These are phyloP conservation scores for Pogonocherus hispidulus DNA, from an alignment of 2,888 invertebrate species.

Conservation along the genomic window DNA sequence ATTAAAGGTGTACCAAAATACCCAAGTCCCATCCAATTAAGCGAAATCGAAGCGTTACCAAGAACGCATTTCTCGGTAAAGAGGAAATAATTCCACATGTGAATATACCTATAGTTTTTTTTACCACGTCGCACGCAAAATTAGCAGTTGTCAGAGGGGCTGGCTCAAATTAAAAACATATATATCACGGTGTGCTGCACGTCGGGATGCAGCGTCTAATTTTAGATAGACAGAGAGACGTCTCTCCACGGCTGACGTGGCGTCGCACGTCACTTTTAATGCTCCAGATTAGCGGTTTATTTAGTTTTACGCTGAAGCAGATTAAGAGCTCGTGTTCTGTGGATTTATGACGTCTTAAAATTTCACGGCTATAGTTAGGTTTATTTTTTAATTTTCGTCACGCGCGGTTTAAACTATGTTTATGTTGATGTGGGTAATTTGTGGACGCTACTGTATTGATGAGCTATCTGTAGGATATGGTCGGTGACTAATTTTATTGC, in stretches of 20 bases:
- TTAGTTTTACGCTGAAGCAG: conserved; percentile 30
- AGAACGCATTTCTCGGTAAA: conserved; percentile 57
- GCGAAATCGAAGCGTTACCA: conserved; percentile 50
- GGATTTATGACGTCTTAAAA: conserved; percentile 32
- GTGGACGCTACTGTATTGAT: not conserved
- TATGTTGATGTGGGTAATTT: conserved; percentile 17
- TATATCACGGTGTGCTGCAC: conserved; percentile 51
- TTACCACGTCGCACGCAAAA: conserved; percentile 61
- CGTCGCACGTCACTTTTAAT: conserved; percentile 28
- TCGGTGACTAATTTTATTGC: not conserved
- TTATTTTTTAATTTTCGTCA: conserved; percentile 19
- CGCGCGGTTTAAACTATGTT: not conserved
- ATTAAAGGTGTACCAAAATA: conserved; percentile 52
- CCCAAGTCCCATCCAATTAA: conserved; percentile 59
- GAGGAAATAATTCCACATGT: conserved; percentile 62
- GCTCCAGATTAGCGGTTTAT: conserved; percentile 27
- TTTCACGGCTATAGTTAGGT: conserved; percentile 21
- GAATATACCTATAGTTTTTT: conserved; percentile 55
- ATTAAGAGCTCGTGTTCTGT: conserved; percentile 30
- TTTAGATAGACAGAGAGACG: conserved; percentile 26
- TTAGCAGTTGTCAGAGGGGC: conserved; percentile 64
- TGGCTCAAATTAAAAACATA: conserved; percentile 61
- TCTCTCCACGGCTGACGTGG: not conserved
- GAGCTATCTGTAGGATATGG: not conserved
- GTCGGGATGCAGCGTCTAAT: conserved; percentile 12